Evolutionary conservation across 2,888 invertebrate genomes (phyloP), one percentile per base, ranked within the genome.

Genomic region (Sminthurides aquaticus): DNA sequence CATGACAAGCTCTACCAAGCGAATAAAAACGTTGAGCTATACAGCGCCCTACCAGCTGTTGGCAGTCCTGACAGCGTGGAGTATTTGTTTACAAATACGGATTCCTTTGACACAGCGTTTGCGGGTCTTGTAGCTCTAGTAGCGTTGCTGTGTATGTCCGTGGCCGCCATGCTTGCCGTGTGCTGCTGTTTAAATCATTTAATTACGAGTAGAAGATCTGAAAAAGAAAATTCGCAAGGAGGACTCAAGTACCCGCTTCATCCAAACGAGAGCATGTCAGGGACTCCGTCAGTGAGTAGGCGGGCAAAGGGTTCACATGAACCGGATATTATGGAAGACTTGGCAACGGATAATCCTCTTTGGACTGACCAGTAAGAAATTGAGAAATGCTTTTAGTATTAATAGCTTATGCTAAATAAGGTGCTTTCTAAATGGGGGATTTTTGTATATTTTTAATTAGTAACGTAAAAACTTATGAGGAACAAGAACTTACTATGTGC

Each of bases 401-500:
- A n/a, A n/a, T n/a, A n/a, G n/a, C n/a, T n/a, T n/a, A n/a, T n/a
- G n/a, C n/a, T n/a, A n/a, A n/a, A n/a, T n/a, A n/a, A n/a, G n/a
- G n/a, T n/a, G n/a, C n/a, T n/a, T n/a, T n/a, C n/a, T n/a, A n/a
- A n/a, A n/a, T n/a, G n/a, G n/a, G n/a, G n/a, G n/a, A n/a, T n/a
- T n/a, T n/a, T n/a, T n/a, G n/a, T n/a, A n/a, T n/a, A n/a, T n/a
- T n/a, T n/a, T n/a, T n/a, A n/a, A n/a, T n/a, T 71, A 88, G 87
- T 76, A 92, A 92, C 81, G 80, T 92, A 27, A 86, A 92, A 77
- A 85, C 91, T 0, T 93, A 93, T 74, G 92, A 93, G 79, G 92
- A 93, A 75, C 92, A 93, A 79, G 92, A 93, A 79, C 81, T 93
- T 64, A 92, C 91, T 29, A 93, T 93, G 93, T 91, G 92, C 79